Percentiles rank a stretch among this genome's conserved stretches.
These are phyloP conservation scores for Falco naumanni DNA, from an alignment of 2,797 vertebrate genomes.

Conservation along the genomic window DNA sequence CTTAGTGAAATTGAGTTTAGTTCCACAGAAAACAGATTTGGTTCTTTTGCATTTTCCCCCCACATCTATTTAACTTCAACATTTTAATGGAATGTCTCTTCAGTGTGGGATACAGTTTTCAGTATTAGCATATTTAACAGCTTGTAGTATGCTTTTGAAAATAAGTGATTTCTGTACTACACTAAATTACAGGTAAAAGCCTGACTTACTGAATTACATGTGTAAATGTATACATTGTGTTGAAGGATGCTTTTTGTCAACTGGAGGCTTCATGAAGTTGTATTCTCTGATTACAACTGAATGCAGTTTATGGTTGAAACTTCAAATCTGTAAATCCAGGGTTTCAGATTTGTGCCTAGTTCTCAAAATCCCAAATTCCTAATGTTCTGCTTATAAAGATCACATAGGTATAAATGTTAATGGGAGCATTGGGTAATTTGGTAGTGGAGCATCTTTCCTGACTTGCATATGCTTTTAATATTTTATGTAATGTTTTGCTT, in stretches of 20 bases:
- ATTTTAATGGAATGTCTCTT: not conserved
- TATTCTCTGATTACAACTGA: not conserved
- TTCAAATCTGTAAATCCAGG: not conserved
- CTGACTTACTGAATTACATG: not conserved
- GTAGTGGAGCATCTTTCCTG: not conserved
- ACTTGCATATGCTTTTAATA: not conserved
- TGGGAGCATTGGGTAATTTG: not conserved
- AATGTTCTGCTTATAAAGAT: not conserved
- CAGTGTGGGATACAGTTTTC: not conserved
- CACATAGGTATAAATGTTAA: not conserved
- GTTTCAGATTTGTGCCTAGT: not conserved
- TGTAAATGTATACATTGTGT: not conserved
- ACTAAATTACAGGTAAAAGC: not conserved
- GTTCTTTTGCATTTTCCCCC: rapidly evolving
- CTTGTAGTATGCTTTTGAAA: not conserved
- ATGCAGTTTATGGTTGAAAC: not conserved
- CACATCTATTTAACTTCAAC: not conserved
- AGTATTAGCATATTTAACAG: not conserved
- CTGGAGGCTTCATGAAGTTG: not conserved
- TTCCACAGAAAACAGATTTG: not conserved
- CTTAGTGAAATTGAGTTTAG: not conserved
- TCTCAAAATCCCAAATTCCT: not conserved
- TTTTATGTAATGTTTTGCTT: not conserved
- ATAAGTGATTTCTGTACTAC: not conserved
- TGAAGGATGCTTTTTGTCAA: not conserved